Conservation (phyloP, 2,113 vertebrate species). For the Tyrannus savana region DNA sequence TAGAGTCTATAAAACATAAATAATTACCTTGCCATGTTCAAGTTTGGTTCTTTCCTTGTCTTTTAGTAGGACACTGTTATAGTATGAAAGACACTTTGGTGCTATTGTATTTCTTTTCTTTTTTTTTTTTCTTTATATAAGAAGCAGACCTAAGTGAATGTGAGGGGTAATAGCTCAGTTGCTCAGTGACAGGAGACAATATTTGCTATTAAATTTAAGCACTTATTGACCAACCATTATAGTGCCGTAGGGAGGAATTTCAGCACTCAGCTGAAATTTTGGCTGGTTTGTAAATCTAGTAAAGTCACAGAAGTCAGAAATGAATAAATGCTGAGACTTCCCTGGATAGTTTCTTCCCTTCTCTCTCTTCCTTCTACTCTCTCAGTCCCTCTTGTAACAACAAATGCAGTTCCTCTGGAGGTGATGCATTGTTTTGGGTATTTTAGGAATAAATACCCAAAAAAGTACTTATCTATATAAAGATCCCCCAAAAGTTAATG, state of each 20-base stretch:
- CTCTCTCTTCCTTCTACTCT: neutral
- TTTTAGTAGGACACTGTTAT: neutral
- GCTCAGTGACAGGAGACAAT: neutral
- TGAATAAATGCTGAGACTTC: neutral
- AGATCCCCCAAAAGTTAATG: neutral
- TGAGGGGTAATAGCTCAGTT: neutral
- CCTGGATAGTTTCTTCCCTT: neutral
- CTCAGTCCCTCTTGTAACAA: neutral
- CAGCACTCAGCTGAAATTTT: neutral
- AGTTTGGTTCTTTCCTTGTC: neutral
- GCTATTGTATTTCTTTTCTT: neutral
- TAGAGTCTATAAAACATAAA: neutral
- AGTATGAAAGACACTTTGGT: neutral
- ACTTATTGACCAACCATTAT: neutral
- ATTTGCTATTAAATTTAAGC: neutral
- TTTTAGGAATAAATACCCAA: neutral
- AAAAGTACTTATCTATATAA: neutral
- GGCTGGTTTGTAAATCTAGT: neutral
- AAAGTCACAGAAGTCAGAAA: neutral
- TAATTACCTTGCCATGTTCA: neutral
- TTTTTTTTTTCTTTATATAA: neutral
- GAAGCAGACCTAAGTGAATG: neutral
- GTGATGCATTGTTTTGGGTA: accelerated
- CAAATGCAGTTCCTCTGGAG: neutral
- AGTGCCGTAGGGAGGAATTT: neutral